Evolutionary conservation across 2,888 invertebrate genomes (phyloP).

Genomic region (Pheosia gnoma): DNA sequence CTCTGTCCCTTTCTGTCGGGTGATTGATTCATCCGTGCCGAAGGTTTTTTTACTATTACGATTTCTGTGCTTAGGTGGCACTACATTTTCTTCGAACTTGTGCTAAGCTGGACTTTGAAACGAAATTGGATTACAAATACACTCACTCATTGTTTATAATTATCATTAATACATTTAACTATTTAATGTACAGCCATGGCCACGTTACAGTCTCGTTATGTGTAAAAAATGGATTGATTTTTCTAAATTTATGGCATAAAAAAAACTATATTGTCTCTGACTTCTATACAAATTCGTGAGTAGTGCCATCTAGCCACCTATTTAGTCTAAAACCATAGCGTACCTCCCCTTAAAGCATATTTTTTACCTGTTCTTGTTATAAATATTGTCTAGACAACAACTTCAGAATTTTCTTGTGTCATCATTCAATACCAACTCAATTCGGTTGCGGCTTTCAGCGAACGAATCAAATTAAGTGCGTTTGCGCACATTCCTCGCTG

Average conservation of each 20-base stretch:
- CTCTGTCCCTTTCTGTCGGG: too few species aligned
- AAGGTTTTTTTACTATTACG: slow-evolving; percentile 17
- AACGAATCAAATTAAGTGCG: not conserved
- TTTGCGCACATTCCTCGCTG: not conserved
- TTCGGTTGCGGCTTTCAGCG: not conserved
- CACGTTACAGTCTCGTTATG: too few species aligned
- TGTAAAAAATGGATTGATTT: too few species aligned
- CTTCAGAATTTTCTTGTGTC: not conserved
- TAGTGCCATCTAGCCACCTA: not conserved
- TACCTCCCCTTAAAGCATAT: not conserved
- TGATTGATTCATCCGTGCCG: too few species aligned
- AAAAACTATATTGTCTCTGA: too few species aligned
- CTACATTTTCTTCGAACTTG: slow-evolving; percentile 17
- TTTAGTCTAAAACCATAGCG: slow-evolving; percentile 1
- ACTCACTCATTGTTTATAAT: too few species aligned
- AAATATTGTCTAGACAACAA: not conserved
- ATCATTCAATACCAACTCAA: not conserved
- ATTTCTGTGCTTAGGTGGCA: slow-evolving; percentile 23
- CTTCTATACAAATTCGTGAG: not conserved
- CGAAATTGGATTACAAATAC: too few species aligned
- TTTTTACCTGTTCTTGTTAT: slow-evolving; percentile 1
- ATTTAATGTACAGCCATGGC: too few species aligned
- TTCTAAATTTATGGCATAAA: not conserved
- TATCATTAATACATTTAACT: too few species aligned
- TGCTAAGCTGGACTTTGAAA: too few species aligned